These are phyloP conservation scores for Lydus trimaculatus DNA, from an alignment of 2,888 invertebrate species.

Conservation along the genomic window DNA sequence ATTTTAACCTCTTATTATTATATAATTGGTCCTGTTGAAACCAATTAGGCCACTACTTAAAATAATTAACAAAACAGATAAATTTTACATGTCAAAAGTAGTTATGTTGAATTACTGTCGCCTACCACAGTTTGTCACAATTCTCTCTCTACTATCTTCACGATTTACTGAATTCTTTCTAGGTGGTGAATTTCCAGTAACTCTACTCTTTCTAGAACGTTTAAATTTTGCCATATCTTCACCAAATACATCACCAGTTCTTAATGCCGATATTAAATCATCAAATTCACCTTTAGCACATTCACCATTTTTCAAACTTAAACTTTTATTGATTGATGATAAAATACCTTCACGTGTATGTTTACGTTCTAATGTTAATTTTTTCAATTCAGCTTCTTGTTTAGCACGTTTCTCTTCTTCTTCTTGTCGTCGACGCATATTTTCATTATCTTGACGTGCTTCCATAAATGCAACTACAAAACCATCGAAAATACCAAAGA, in stretches of 20 bases:
- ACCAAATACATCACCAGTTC: conserved; percentile 95
- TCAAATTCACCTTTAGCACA: conserved; percentile 90
- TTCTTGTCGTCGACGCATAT: conserved; percentile 80
- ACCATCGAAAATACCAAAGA: conserved; percentile 91
- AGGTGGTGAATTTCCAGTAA: conserved; percentile 69
- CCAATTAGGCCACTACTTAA: conserved; percentile 23
- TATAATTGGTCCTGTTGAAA: conserved; percentile 38
- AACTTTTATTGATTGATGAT: conserved; percentile 76
- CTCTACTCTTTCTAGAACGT: conserved; percentile 73
- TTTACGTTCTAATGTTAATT: conserved; percentile 86
- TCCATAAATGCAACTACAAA: conserved; percentile 85
- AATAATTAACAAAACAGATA: conserved; percentile 10
- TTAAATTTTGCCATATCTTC: conserved; percentile 95
- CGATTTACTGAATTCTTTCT: conserved; percentile 69
- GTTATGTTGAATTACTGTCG: conserved; percentile 51
- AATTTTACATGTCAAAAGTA: neutral
- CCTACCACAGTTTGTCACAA: conserved; percentile 58
- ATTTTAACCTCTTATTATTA: too few species aligned
- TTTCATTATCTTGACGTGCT: conserved; percentile 88
- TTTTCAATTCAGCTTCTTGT: conserved; percentile 89
- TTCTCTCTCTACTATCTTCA: conserved; percentile 74
- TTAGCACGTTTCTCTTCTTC: conserved; percentile 89
- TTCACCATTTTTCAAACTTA: conserved; percentile 71
- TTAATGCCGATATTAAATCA: conserved; percentile 91
- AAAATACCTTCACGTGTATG: conserved; percentile 79